Conservation (phyloP, 2,113 vertebrate species). For the Tamias sibiricus region DNA sequence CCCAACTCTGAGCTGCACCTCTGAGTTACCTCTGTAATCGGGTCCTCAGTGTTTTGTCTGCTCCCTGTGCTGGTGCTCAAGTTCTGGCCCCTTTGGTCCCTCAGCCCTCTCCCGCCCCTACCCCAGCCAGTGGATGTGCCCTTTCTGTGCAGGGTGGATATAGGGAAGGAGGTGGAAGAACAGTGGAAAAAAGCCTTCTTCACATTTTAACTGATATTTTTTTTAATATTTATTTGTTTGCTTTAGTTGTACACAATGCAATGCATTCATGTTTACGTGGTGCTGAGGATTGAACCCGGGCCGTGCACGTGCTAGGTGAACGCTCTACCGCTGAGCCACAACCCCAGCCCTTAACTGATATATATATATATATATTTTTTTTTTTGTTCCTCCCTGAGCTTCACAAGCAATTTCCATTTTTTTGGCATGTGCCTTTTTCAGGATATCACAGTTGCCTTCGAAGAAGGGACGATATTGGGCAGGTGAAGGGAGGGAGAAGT, state of each 20-base stretch:
- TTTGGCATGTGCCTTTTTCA: background rate
- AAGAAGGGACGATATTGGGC: background rate
- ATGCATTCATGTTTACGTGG: too few relatives aligned
- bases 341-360: too few relatives aligned
- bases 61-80: background rate
- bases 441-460: background rate
- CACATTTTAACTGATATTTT: too few relatives aligned
- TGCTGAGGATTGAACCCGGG: too few relatives aligned
- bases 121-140: background rate
- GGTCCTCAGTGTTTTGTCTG: background rate
- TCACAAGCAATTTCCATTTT: background rate
- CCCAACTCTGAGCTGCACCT: background rate
- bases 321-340: too few relatives aligned
- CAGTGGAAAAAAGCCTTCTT: background rate
- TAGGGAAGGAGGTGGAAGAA: accelerated
- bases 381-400: background rate
- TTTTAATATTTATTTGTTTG: too few relatives aligned
- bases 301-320: too few relatives aligned
- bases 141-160: background rate
- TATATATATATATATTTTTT: too few relatives aligned
- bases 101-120: background rate
- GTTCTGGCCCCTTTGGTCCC: background rate
- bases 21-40: too few relatives aligned
- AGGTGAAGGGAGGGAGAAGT: background rate
- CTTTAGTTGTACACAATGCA: too few relatives aligned